Evolutionary conservation across 1,140 invertebrate species (phyloP), one percentile per base, ranked within the genome.

Genomic region (Ridgeia piscesae): DNA sequence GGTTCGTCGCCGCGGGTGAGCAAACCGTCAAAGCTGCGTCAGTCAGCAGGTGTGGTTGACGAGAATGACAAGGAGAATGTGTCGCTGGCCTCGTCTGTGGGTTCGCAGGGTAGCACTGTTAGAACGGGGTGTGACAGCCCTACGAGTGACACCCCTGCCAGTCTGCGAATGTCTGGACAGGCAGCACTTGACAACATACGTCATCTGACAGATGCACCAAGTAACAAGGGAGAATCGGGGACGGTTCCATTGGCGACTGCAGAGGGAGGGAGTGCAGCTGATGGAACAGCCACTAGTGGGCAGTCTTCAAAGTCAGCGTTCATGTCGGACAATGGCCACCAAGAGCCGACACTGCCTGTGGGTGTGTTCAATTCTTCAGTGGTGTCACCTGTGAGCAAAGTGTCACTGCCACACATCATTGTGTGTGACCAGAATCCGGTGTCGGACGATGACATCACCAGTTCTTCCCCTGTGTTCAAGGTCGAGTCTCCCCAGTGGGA

Each of bases 91-190:
- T 77, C 58, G 27, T 77, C 58, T 77, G 17, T 77, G 2, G 27
- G 89, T 90, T 90, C 89, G 2, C 34, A 34, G 34, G 17, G 89
- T 21, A 90, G 89, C 35, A 90, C 34, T 42, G 35, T 90, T 42
- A 90, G 89, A 33, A 90, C 34, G 33, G 89, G 89, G 35, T 90
- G 31, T 42, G 89, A 42, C 89, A 90, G 89, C 89, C 89, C n/a
- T n/a, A 31, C 35, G 17, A 33, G 34, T 77, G 58, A 77, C 58
- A 77, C 17, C 58, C 58, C 58, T 21, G 58, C 2, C 11, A 77
- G 17, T 77, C 58, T 27, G 17, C 58, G 58, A 31, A 9, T 77
- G 58, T 17, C 58, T 21, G 58, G 58, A 21, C 58, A 77, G 58
- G 58, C 58, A 77, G 58, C 58, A 77, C 58, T 77, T 2, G 58